A percentile compares a stretch with the other conserved stretches of the same genome.
Conservation (phyloP, 2,888 invertebrate species). For the Serrognathus titanus region DNA sequence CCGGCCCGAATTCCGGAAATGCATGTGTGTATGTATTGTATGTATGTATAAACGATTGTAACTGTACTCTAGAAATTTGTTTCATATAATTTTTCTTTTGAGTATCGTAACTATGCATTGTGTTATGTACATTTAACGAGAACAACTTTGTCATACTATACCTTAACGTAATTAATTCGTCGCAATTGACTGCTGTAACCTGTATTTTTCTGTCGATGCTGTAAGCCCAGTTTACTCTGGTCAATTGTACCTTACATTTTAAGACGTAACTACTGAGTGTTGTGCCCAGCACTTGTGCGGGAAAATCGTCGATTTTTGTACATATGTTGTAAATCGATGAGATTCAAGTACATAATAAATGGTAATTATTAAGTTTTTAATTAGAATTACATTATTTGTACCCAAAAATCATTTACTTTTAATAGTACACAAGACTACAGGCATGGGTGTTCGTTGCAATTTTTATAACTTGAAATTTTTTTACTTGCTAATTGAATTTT, state of each 20-base stretch:
- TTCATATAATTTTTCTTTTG: too few species aligned
- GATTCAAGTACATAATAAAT: slow-evolving; percentile 25
- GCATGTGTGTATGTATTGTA: background rate
- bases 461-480: too few species aligned
- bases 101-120: background rate
- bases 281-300: slow-evolving; percentile 16
- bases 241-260: slow-evolving; percentile 16
- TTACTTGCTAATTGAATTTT: too few species aligned
- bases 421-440: too few species aligned
- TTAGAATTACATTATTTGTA: background rate
- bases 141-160: background rate
- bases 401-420: too few species aligned
- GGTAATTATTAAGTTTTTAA: slow-evolving; percentile 28
- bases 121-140: slow-evolving; percentile 2
- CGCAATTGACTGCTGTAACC: slow-evolving; percentile 16
- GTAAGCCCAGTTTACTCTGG: slow-evolving; percentile 14
- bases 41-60: too few species aligned
- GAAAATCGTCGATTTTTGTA: slow-evolving; percentile 18
- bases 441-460: too few species aligned
- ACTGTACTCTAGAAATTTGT: too few species aligned
- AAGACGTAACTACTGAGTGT: slow-evolving; percentile 9
- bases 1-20: background rate
- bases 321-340: slow-evolving; percentile 19
- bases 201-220: slow-evolving; percentile 9
- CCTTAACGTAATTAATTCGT: background rate